A percentile compares a stretch with the other conserved stretches of the same genome.
These are phyloP conservation scores for Alauda arvensis DNA, from an alignment of 2,797 vertebrate genomes.

Conservation along the genomic window DNA sequence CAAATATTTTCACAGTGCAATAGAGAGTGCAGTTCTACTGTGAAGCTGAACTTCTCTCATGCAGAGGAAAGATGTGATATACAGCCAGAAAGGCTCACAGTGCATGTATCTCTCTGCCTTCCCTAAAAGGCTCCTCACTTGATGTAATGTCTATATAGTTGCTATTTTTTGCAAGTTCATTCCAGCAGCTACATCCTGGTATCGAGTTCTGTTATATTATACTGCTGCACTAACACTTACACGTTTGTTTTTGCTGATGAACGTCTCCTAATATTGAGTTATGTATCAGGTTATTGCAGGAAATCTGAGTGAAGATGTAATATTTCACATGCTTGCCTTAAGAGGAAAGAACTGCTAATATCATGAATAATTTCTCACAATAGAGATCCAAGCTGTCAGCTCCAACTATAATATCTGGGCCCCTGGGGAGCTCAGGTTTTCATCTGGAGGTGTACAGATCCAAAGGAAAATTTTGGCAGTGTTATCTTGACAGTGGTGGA, in stretches of 20 bases:
- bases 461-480: constrained; percentile 61
- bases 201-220: constrained; percentile 44
- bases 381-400: constrained; percentile 65
- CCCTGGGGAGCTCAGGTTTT: constrained; percentile 51
- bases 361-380: constrained; percentile 68
- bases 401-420: constrained; percentile 49
- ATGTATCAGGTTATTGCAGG: constrained; percentile 46
- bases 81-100: background rate
- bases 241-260: constrained; percentile 47
- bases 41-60: background rate
- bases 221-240: background rate
- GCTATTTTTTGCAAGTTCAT: constrained; percentile 41
- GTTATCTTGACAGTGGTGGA: constrained; percentile 52
- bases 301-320: constrained; percentile 60
- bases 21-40: background rate
- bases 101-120: background rate
- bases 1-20: constrained; percentile 40
- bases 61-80: background rate
- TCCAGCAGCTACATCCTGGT: constrained; percentile 46
- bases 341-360: constrained; percentile 57
- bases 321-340: constrained; percentile 59
- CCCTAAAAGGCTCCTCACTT: constrained; percentile 27
- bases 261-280: constrained; percentile 48
- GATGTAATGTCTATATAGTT: constrained; percentile 25
- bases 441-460: constrained; percentile 51